Evolutionary conservation across 1,140 invertebrate genomes (phyloP).

Genomic region (Anoplolepis gracilipes): DNA sequence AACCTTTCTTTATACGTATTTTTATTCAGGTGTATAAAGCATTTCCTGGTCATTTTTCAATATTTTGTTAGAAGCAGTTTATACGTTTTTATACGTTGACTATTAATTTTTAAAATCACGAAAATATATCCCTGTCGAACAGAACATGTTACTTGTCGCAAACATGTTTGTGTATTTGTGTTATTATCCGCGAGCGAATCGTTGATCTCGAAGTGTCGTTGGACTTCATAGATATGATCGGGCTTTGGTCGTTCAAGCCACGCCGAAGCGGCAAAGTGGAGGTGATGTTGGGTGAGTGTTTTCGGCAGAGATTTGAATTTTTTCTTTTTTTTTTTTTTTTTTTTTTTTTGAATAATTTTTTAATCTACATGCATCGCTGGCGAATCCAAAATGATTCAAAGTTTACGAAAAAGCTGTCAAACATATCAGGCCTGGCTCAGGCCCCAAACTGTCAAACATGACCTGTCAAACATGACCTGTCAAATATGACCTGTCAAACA

Average conservation of each 20-base stretch:
- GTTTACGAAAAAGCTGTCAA: too few relatives aligned
- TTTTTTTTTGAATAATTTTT: neutral
- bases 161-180: neutral
- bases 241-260: slow-evolving; percentile 86
- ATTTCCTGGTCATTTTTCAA: neutral
- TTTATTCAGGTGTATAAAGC: neutral
- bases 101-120: neutral
- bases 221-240: slow-evolving; percentile 81
- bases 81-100: too few relatives aligned
- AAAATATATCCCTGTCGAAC: neutral
- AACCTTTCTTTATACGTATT: neutral
- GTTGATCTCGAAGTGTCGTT: slow-evolving; percentile 32
- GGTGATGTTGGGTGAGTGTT: slow-evolving; percentile 86
- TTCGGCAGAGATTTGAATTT: neutral
- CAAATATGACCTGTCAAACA: too few relatives aligned
- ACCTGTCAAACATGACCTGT: too few relatives aligned
- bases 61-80: neutral
- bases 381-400: neutral
- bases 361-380: neutral
- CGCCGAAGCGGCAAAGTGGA: slow-evolving; percentile 86
- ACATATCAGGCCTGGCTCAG: too few relatives aligned
- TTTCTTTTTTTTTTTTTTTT: too few relatives aligned
- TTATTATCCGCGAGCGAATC: neutral
- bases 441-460: too few relatives aligned
- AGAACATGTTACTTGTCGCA: too few relatives aligned